Conservation (phyloP, 2,888 invertebrate genomes). For the Lasioglossum morio region DNA sequence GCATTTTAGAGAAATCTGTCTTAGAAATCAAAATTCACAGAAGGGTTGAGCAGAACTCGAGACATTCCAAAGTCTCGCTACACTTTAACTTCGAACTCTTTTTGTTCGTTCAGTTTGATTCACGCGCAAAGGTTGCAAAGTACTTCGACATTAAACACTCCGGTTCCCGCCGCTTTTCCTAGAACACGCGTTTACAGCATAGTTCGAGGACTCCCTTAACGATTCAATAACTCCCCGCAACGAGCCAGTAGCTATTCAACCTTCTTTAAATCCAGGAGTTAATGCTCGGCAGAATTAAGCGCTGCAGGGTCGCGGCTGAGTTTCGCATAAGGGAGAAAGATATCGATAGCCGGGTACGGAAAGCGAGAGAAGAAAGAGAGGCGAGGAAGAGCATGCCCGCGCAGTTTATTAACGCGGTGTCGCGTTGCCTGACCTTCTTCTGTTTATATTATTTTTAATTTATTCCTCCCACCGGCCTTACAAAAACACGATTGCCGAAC, state of each 20-base stretch:
- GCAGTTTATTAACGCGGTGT: conserved; percentile 72
- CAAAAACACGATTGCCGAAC: conserved; percentile 39
- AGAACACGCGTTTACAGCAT: not conserved
- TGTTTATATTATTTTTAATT: conserved; percentile 74
- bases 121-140: not conserved
- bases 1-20: too few species aligned
- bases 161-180: not conserved
- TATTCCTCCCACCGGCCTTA: conserved; percentile 70
- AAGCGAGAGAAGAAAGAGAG: conserved; percentile 14
- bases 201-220: not conserved
- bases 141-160: not conserved
- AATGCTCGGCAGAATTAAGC: conserved; percentile 48
- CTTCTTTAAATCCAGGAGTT: conserved; percentile 56
- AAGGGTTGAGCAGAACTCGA: not conserved
- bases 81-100: not conserved
- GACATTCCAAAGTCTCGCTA: not conserved
- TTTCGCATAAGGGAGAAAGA: conserved; percentile 28
- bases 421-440: conserved; percentile 71
- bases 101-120: not conserved
- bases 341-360: conserved; percentile 19
- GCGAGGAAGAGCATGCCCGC: conserved; percentile 29
- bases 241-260: not conserved
- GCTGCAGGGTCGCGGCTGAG: not conserved
- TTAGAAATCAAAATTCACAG: not conserved
- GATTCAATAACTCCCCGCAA: conserved; percentile 30